Evolutionary conservation across 2,888 invertebrate species (phyloP).

Genomic region (Polymixis lichenea): DNA sequence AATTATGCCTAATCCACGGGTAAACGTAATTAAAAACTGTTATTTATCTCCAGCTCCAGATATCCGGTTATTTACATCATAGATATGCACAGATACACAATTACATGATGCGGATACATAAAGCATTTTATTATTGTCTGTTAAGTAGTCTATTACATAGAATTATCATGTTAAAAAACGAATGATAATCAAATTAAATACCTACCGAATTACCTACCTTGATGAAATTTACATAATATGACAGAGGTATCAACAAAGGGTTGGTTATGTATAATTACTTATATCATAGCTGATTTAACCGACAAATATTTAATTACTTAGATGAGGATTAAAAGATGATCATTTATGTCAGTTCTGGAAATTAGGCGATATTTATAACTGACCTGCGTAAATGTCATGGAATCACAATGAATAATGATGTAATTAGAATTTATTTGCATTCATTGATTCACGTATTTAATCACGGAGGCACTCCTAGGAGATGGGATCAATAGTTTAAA

Average conservation of each 20-base stretch:
- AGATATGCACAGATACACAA: background rate
- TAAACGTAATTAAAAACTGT: background rate
- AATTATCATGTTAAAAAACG: constrained; percentile 4
- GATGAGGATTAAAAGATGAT: background rate
- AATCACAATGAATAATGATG: background rate
- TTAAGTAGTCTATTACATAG: constrained; percentile 1
- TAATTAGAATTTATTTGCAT: background rate
- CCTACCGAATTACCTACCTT: background rate
- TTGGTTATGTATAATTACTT: background rate
- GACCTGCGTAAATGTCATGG: background rate
- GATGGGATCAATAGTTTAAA: too few species aligned
- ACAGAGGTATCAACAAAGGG: background rate
- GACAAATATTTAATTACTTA: too few species aligned
- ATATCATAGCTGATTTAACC: background rate
- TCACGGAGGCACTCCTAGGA: background rate
- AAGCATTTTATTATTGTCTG: background rate
- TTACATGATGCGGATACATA: constrained; percentile 9
- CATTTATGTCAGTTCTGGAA: background rate
- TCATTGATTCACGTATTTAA: background rate
- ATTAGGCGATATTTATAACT: background rate
- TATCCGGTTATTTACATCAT: too few species aligned
- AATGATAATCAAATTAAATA: background rate
- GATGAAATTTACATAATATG: background rate
- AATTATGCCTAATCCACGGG: background rate
- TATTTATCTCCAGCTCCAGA: too few species aligned